Percentiles rank a stretch among this genome's conserved stretches.
phyloP scores from a whole-genome alignment of 2,113 vertebrate species.

The Arvicanthis niloticus region DNA sequence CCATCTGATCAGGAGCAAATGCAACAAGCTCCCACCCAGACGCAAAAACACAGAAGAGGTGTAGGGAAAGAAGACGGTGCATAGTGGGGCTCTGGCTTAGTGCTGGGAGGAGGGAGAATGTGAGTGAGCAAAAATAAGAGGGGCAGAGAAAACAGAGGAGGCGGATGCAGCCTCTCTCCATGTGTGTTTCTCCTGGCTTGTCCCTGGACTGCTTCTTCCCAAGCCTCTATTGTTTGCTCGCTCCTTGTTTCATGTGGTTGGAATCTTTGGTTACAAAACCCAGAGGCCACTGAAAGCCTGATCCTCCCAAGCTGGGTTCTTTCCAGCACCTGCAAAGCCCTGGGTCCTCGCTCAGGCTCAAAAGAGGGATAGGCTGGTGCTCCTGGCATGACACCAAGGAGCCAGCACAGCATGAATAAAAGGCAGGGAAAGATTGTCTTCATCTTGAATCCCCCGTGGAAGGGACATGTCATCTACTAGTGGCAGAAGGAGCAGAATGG shows the following conservation, averaged over 20 bases:
- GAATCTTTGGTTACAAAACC: background rate
- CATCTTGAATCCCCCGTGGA: slow-evolving; percentile 8
- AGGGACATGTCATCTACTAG: background rate
- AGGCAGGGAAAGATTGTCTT: slow-evolving; percentile 3
- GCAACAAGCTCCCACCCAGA: background rate
- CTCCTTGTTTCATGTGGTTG: background rate
- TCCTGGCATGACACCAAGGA: background rate
- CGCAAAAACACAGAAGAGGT: background rate
- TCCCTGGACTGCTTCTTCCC: no score
- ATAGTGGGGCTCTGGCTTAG: background rate
- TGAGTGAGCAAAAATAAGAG: no score
- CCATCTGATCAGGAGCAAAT: background rate
- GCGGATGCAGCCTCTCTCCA: accelerated
- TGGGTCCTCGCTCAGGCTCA: background rate
- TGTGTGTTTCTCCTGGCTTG: background rate
- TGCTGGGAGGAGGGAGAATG: background rate
- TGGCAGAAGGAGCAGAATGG: background rate
- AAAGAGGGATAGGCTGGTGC: background rate
- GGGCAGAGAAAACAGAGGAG: background rate
- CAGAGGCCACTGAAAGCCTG: background rate
- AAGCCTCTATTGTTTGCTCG: background rate
- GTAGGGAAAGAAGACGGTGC: background rate
- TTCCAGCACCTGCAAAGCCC: background rate
- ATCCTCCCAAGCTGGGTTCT: background rate
- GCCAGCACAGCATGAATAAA: background rate